Percentiles rank a stretch among this genome's conserved stretches.
Conservation (phyloP, 2,888 invertebrate genomes). For the Ryuthela nishihirai region DNA sequence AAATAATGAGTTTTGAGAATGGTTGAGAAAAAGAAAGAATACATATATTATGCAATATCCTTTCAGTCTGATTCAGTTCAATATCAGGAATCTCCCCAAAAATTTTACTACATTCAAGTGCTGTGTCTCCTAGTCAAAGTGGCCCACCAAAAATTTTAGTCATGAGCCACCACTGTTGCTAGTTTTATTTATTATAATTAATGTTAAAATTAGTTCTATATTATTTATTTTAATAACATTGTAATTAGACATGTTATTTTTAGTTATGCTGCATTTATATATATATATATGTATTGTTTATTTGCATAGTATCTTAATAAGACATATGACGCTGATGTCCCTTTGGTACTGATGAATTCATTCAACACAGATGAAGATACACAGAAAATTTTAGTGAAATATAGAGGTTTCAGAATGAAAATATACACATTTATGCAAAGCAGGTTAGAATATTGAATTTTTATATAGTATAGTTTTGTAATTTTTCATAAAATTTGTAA, state of each 20-base stretch:
- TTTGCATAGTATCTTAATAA: conserved; percentile 65
- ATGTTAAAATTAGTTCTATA: conserved; percentile 29
- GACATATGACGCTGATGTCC: conserved; percentile 91
- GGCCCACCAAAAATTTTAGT: too few species aligned
- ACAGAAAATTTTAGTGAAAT: conserved; percentile 87
- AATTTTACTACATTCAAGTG: too few species aligned
- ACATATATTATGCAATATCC: too few species aligned
- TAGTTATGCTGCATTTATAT: not conserved
- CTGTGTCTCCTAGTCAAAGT: too few species aligned
- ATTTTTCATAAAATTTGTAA: too few species aligned
- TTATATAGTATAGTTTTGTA: too few species aligned
- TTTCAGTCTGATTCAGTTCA: too few species aligned
- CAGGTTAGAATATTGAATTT: conserved; percentile 60
- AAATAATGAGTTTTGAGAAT: too few species aligned
- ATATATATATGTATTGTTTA: not conserved
- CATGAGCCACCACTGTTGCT: too few species aligned
- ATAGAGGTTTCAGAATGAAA: conserved; percentile 84
- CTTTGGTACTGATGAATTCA: conserved; percentile 97
- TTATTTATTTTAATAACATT: not conserved
- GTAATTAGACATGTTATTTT: not conserved
- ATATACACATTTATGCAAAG: conserved; percentile 98
- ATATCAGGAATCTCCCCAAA: too few species aligned
- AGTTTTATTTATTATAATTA: too few species aligned
- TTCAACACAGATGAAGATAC: conserved; percentile 99
- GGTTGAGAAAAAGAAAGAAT: too few species aligned